Evolutionary conservation across 2,113 vertebrate species (phyloP), one percentile per base, ranked within the genome.

Genomic region (Pionites leucogaster): DNA sequence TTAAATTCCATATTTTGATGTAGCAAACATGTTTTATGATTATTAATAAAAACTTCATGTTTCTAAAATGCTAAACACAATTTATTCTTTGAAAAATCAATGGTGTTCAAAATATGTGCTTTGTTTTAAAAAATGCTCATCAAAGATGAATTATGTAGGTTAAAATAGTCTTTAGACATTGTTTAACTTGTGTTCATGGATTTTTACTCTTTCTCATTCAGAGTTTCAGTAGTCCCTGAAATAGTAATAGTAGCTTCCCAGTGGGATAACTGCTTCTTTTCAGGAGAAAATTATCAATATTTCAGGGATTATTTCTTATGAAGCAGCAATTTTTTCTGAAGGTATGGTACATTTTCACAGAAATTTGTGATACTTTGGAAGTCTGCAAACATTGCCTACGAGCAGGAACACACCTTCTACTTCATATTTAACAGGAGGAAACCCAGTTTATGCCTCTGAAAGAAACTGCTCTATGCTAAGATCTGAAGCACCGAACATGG

Each of bases 71-170:
- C 29, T 49, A 63, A 69, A 75, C 28, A 35, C 31, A 62, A 35
- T 6, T 49, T 49, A 1, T 39, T 69, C 3, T 46, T 65, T 11
- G 17, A 67, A 82, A 82, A 79, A 29, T 9, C 7, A 6, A 64
- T 8, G 1, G 1, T 47, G 2, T 47, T 62, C 4, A 39, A 52
- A 82, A 67, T 46, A 41, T 1, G 1, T 22, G 7, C 1, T 3
- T 49, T 60, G 5, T 65, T 62, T 75, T 24, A 31, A 82, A 69
- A 82, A 86, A 49, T 33, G 5, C 4, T 39, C 15, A 35, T 62
- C 8, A 22, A 57, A 63, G 4, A 22, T 41, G 4, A 68, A 49
- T 72, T 80, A 27, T 4, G 2, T 35, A 46, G 9, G 4, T 20
- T 74, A 74, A 80, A 1, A 3, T 65, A 39, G 7, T 15, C 35